Conservation (phyloP, 1,140 invertebrate genomes). For the Aphelenchoides fujianensis region DNA sequence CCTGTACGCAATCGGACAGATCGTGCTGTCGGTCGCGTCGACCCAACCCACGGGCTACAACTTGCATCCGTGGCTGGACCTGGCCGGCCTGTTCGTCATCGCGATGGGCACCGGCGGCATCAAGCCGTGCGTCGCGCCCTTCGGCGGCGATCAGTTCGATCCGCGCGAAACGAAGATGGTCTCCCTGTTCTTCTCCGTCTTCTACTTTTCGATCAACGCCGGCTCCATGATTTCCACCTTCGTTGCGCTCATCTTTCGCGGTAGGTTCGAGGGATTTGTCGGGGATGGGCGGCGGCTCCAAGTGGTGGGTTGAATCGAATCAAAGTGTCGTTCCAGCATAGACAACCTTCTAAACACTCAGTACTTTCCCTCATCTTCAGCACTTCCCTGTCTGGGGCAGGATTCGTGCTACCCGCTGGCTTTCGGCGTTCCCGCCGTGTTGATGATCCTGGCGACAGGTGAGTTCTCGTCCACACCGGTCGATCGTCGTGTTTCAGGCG, state of each 20-base stretch:
- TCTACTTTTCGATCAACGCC: constrained; percentile 86
- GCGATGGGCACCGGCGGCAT: too few species aligned
- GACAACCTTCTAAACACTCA: background rate
- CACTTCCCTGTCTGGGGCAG: constrained; percentile 55
- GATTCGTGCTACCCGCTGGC: constrained; percentile 62
- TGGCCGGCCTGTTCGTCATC: too few species aligned
- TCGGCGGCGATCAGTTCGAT: too few species aligned
- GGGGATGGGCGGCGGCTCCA: background rate
- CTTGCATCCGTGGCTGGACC: constrained; percentile 13
- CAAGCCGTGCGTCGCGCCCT: too few species aligned
- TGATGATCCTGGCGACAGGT: constrained; percentile 64
- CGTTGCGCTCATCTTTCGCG: constrained; percentile 78
- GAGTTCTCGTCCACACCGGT: too few species aligned
- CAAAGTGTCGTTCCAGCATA: too few species aligned
- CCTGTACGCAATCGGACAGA: constrained; percentile 27
- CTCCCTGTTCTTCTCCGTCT: constrained; percentile 64
- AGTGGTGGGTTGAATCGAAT: too few species aligned
- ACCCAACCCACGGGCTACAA: constrained; percentile 19
- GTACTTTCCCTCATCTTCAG: too few species aligned
- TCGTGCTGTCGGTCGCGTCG: constrained; percentile 28
- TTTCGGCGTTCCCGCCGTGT: constrained; percentile 61
- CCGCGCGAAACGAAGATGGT: constrained; percentile 5
- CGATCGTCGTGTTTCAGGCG: too few species aligned
- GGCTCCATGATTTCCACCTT: constrained; percentile 84
- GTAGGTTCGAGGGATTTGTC: too few species aligned